Evolutionary conservation across 2,797 vertebrate species (phyloP), one percentile per base, ranked within the genome.

Genomic region (Leptatherina wallacei): DNA sequence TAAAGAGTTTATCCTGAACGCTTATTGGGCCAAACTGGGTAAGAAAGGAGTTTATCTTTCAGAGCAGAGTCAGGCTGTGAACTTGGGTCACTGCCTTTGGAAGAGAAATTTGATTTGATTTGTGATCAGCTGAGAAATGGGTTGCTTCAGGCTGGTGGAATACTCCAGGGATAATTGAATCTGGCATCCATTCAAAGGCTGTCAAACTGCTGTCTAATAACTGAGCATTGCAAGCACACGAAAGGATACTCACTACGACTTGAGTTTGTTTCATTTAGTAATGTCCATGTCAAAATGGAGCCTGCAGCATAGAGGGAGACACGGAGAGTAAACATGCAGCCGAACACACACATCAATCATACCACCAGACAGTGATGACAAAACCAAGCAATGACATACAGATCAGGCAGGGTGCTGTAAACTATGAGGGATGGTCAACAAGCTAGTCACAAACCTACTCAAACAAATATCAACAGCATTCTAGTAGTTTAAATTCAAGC

Each of bases 81-180:
- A 72, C 73, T 65, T 76, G 76, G 76, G 71, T 70, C 76, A 58
- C 36, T 60, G 69, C 79, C 81, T 42, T 78, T 68, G 71, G 66
- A 69, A 54, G 62, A 83, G 59, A 56, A 76, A 78, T 80, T 69
- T 69, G 62, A 86, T 87, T 82, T 84, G 75, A 84, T 83, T 82
- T 78, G 83, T 78, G 82, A 87, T 88, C 72, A 77, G 75, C 35
- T 35, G 59, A 77, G 73, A 68, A 71, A 75, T 85, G 38, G 76
- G 71, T 57, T 75, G 71, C 85, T 82, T 61, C 20, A 74, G 82
- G 83, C 75, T 73, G 52, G 70, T 40, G 36, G 64, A 44, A 70
- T 42, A 69, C 69, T 73, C 66, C 51, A 74, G 77, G 79, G 35
- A 76, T 91, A 85, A 88, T 79, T 76, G 68, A 76, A 85, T 90